A percentile compares a stretch with the other conserved stretches of the same genome.
phyloP scores from a whole-genome alignment of 2,888 invertebrate genomes.

The Hirudinaria manillensis region DNA sequence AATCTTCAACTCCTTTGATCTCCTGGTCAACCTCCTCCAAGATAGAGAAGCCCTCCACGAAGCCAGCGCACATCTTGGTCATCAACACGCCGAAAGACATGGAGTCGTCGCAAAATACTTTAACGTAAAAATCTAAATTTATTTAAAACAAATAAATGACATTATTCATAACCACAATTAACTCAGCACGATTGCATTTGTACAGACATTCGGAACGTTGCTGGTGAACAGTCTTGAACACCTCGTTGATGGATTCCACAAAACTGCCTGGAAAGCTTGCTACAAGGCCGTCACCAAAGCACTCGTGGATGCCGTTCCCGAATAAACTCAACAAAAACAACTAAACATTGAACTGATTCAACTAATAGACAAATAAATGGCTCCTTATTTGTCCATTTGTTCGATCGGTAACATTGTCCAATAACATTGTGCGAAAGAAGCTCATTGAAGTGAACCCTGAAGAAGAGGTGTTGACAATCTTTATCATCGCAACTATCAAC shows the following conservation, averaged over 20 bases:
- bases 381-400: no score
- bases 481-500: no score
- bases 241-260: background rate
- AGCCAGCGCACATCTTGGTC: conserved; percentile 31
- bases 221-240: background rate
- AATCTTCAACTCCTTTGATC: conserved; percentile 18
- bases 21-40: conserved; percentile 18
- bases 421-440: no score
- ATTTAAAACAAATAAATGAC: background rate
- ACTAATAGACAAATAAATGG: no score
- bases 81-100: conserved; percentile 32
- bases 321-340: no score
- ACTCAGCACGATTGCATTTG: background rate
- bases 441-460: no score
- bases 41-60: background rate
- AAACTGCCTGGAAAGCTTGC: background rate
- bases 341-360: no score
- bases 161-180: background rate
- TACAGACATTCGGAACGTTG: background rate
- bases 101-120: conserved; percentile 34
- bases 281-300: background rate
- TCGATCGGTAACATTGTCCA: no score
- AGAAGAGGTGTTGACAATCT: no score
- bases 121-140: conserved; percentile 21
- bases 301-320: background rate